Percentiles rank a stretch among this genome's conserved stretches.
Conservation (phyloP, 2,888 invertebrate genomes). For the Heliconius ismenius region DNA sequence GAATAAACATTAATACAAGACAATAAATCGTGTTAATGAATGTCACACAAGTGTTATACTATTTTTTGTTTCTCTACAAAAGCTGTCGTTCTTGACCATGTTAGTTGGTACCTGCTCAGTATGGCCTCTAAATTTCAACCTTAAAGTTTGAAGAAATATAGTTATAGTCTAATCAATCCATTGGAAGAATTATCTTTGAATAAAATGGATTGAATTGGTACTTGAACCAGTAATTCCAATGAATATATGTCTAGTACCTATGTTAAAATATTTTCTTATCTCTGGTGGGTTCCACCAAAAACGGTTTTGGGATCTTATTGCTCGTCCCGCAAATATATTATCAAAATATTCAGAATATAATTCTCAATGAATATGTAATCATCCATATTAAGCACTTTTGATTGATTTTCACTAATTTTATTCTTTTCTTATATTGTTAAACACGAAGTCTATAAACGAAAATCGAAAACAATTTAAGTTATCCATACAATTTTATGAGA, state of each 20-base stretch:
- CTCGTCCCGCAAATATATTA: not conserved
- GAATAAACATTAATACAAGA: constrained; percentile 17
- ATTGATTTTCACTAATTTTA: no score
- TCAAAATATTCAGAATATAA: not conserved
- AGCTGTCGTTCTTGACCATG: constrained; percentile 8
- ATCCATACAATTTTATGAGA: not conserved
- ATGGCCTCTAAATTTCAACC: not conserved
- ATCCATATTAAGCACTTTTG: no score
- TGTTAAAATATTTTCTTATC: not conserved
- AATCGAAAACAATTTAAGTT: no score
- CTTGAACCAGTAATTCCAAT: not conserved
- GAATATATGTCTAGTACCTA: not conserved
- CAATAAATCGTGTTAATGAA: constrained; percentile 19
- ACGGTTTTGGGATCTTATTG: not conserved
- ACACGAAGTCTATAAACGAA: no score
- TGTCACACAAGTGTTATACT: constrained; percentile 8
- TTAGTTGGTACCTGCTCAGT: not conserved
- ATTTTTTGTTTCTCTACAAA: constrained; percentile 3
- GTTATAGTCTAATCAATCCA: no score
- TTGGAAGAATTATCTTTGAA: no score
- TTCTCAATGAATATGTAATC: not conserved
- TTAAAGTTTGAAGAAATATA: not conserved
- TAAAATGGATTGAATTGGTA: no score
- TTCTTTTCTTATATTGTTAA: no score
- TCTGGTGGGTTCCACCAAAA: not conserved